A percentile compares a stretch with the other conserved stretches of the same genome.
These are phyloP conservation scores for Podarcis raffonei DNA, from an alignment of 2,113 vertebrate species.

Conservation along the genomic window DNA sequence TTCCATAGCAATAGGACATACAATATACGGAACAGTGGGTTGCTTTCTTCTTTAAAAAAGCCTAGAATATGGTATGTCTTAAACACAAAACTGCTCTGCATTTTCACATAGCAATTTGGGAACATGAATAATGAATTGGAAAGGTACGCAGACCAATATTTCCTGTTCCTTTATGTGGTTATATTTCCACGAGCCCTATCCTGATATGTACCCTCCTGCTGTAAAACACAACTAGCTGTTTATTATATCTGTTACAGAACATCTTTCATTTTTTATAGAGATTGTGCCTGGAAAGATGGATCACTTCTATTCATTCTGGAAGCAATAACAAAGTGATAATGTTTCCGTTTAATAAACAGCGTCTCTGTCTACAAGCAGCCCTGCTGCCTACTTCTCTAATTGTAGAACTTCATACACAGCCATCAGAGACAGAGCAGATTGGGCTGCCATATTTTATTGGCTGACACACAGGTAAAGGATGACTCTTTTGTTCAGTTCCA, in stretches of 20 bases:
- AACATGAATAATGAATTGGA: slow-evolving; percentile 46
- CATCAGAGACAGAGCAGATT: neutral
- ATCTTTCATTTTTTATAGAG: slow-evolving; percentile 71
- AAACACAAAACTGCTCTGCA: neutral
- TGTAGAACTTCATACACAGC: slow-evolving; percentile 4
- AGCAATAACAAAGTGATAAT: slow-evolving; percentile 70
- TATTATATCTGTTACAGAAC: slow-evolving; percentile 68
- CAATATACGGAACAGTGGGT: neutral
- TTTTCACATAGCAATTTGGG: slow-evolving; percentile 60
- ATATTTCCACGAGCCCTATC: slow-evolving; percentile 57
- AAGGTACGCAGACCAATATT: slow-evolving; percentile 59
- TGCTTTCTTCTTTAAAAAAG: neutral
- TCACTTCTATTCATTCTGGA: slow-evolving; percentile 54
- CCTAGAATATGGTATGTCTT: neutral
- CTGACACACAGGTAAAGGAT: slow-evolving; percentile 41
- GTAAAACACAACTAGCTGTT: slow-evolving; percentile 67
- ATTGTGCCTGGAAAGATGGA: slow-evolving; percentile 69
- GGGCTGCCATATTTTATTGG: slow-evolving; percentile 35
- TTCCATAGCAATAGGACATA: neutral
- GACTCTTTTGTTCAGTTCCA: slow-evolving; percentile 38
- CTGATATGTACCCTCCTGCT: slow-evolving; percentile 34
- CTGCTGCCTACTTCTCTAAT: slow-evolving; percentile 23
- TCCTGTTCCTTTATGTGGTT: slow-evolving; percentile 49
- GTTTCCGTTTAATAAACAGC: slow-evolving; percentile 50
- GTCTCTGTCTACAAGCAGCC: slow-evolving; percentile 40